Evolutionary conservation across 2,888 invertebrate species (phyloP), one percentile per base, ranked within the genome.

Genomic region (Trichopoda pennipes): DNA sequence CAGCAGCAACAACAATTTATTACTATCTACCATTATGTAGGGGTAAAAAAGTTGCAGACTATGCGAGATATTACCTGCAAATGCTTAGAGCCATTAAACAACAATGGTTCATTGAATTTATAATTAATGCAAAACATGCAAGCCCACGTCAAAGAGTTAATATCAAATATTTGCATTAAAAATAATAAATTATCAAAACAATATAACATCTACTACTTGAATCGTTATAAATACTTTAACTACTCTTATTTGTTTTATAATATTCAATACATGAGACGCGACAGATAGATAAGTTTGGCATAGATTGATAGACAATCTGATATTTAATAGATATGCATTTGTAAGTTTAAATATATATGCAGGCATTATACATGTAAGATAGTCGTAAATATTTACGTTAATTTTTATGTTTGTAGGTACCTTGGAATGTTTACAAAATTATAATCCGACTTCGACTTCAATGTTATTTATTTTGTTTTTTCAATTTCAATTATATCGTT

Each of bases 61-160:
- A 12, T 38, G 38, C 6, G 28, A 55, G 42, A 69, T 51, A 58
- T 74, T 49, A 53, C 51, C 32, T 35, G 63, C 69, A 58, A 77
- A 47, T 23, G 53, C 47, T 51, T 63, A 35, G 17, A 81, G 81
- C 73, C 81, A 73, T 72, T 69, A 76, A 81, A 76, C 75, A 75
- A 64, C 80, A 61, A 55, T 63, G 16, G 66, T 72, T 76, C 73
- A 81, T 77, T 78, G 53, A 58, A 44, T 81, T 74, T 69, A 64
- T 77, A 81, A 81, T 81, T 81, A 81, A 81, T 81, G 81, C 81
- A 81, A 81, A 73, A 74, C 77, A 81, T 81, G 81, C 77, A 77
- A 81, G 12, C 69, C 81, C 74, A 81, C 81, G 74, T 70, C 69
- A 4, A 53, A 23, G 23, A 81, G 58, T 63, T 23, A 42, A 32